Conservation (phyloP, 2,888 invertebrate genomes). For the Hoplodrina ambigua region DNA sequence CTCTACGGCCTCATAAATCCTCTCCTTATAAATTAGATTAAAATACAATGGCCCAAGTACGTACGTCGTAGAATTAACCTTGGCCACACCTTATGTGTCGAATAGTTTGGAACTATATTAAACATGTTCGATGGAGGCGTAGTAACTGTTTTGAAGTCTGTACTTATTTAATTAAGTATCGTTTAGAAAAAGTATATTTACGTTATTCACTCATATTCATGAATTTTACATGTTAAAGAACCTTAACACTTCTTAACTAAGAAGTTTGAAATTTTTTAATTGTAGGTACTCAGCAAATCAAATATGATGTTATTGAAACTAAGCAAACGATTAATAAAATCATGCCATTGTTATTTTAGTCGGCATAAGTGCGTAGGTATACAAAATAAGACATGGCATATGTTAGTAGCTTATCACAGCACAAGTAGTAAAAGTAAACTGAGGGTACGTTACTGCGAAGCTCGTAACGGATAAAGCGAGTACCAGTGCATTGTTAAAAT, state of each 20-base stretch:
- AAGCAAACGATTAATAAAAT: neutral
- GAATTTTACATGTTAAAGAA: conserved; percentile 5
- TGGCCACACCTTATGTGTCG: conserved; percentile 54
- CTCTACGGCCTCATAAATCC: conserved; percentile 81
- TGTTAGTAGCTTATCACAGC: conserved; percentile 47
- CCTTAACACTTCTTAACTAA: neutral
- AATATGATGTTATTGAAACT: neutral
- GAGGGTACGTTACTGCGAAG: conserved; percentile 35
- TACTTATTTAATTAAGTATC: conserved; percentile 12
- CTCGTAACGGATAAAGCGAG: conserved; percentile 42
- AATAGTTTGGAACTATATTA: conserved; percentile 55
- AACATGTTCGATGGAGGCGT: conserved; percentile 33
- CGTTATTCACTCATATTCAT: neutral
- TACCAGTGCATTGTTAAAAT: conserved; percentile 53
- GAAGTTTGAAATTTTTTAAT: neutral
- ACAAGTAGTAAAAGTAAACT: conserved; percentile 55
- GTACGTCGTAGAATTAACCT: conserved; percentile 66
- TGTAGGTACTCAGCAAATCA: neutral
- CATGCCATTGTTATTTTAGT: conserved; percentile 15
- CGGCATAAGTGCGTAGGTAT: conserved; percentile 5
- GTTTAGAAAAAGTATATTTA: conserved; percentile 4
- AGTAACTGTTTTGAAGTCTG: conserved; percentile 13
- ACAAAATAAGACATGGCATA: conserved; percentile 39
- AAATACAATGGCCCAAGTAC: conserved; percentile 73
- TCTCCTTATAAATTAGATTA: conserved; percentile 84